Evolutionary conservation across 2,113 vertebrate genomes (phyloP), one percentile per base, ranked within the genome.

Genomic region (Cathartes aura): DNA sequence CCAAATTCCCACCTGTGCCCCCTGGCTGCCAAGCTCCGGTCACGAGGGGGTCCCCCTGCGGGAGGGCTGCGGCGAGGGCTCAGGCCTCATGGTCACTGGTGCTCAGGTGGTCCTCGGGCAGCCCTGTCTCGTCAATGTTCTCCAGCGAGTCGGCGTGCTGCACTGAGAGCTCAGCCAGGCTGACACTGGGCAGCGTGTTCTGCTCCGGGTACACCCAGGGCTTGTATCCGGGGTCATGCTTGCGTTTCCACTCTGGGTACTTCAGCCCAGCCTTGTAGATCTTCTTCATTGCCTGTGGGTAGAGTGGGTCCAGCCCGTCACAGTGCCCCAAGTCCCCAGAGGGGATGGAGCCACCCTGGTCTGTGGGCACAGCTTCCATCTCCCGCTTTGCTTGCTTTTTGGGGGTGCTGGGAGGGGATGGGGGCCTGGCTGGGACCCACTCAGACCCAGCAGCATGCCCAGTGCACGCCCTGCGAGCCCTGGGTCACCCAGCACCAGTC

Each of bases 251-350:
- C 89, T 99, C 99, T 0, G 98, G 99, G n/a, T 99, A 99, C 96
- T 99, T 99, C 93, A 98, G 96, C 21, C 98, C 99, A 0, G 99
- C 98, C 92, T 98, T 99, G 98, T 99, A 98, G 97, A 99, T 98
- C 97, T 99, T 99, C 95, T 98, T 99, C 98, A 99, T 99, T 0
- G 98, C 99, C 99, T 99, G 92, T 2, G 48, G 62, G 66, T 40
- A 95, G 45, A 91, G 38, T 0, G 1, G 53, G 42, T 62, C 19
- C 58, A n/a, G 72, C 36, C 47, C 0, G 1, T 43, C 45, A 79
- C 1, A 3, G n/a, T 43, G 22, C 32, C 43, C 27, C 16, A 8
- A 14, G 29, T 36, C 19, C 73, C 47, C 87, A 29, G 15, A 24
- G 32, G 24, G 40, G 34, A 27, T 53, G 55, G 15, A 70, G 30